A percentile compares a stretch with the other conserved stretches of the same genome.
These are phyloP conservation scores for Zaprionus obscuricornis DNA, from an alignment of 2,888 invertebrate species.

Conservation along the genomic window DNA sequence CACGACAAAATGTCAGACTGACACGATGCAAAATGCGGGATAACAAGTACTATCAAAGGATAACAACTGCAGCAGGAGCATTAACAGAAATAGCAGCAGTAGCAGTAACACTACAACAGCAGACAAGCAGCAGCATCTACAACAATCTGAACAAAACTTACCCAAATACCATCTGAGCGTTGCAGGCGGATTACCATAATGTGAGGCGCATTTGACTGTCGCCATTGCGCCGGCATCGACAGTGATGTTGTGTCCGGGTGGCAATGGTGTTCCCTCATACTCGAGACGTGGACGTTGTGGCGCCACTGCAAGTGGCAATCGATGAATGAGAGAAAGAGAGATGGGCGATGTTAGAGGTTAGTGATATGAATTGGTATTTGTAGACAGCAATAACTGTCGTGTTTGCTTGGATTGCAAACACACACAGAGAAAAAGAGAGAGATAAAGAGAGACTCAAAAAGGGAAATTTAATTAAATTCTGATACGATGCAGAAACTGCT, in stretches of 20 bases:
- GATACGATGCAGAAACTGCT: not conserved
- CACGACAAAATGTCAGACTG: conserved; percentile 39
- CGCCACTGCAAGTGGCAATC: conserved; percentile 85
- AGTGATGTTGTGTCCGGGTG: conserved; percentile 93
- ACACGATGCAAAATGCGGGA: conserved; percentile 11
- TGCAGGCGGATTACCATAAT: conserved; percentile 95
- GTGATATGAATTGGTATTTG: too few species aligned
- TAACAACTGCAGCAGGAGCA: conserved; percentile 35
- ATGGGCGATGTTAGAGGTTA: conserved; percentile 22
- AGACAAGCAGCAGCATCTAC: not conserved
- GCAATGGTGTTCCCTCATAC: conserved; percentile 90
- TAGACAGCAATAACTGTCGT: too few species aligned
- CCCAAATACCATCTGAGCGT: conserved; percentile 93
- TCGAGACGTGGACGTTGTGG: conserved; percentile 91
- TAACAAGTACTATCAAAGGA: conserved; percentile 60
- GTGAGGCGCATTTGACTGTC: conserved; percentile 92
- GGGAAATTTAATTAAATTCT: conserved; percentile 42
- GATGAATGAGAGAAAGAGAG: conserved; percentile 13
- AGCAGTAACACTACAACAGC: too few species aligned
- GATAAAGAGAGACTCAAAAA: not conserved
- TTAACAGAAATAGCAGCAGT: conserved; percentile 10
- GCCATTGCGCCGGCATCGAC: conserved; percentile 91
- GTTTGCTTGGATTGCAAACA: too few species aligned
- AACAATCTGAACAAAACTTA: conserved; percentile 82
- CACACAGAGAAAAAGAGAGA: too few species aligned